Conservation (phyloP, 2,797 vertebrate genomes). For the Vespertilio murinus region DNA sequence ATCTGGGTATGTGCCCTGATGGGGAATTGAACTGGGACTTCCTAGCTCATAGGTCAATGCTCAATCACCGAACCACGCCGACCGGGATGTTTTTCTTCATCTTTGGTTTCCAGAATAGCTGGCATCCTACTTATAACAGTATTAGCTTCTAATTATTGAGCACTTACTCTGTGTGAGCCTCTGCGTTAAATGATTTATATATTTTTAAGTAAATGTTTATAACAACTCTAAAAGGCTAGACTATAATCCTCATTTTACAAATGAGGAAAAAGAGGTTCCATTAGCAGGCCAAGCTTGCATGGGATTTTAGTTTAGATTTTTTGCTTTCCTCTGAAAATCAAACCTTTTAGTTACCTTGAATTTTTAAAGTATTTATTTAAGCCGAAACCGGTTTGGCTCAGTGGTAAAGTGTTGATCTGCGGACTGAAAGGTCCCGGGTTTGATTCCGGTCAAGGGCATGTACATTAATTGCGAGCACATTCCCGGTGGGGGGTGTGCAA, state of each 20-base stretch:
- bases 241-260: neutral
- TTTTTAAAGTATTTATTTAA: neutral
- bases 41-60: too few species aligned
- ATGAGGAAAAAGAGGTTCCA: neutral
- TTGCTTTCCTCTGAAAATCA: constrained; percentile 28
- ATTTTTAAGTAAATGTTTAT: neutral
- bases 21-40: too few species aligned
- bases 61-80: too few species aligned
- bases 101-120: neutral
- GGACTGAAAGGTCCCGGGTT: too few species aligned
- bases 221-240: neutral
- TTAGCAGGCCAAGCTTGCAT: neutral
- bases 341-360: neutral
- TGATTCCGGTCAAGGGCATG: too few species aligned
- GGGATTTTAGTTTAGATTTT: neutral
- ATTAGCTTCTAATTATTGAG: neutral
- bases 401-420: too few species aligned
- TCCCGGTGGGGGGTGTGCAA: too few species aligned
- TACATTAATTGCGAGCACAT: too few species aligned
- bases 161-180: neutral
- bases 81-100: neutral
- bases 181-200: neutral
- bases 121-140: neutral
- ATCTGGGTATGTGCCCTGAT: too few species aligned
- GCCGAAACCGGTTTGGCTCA: too few species aligned